A percentile compares a stretch with the other conserved stretches of the same genome.
Evolutionary conservation across 2,888 invertebrate species (phyloP).

Genomic region (Sphecodes monilicornis): DNA sequence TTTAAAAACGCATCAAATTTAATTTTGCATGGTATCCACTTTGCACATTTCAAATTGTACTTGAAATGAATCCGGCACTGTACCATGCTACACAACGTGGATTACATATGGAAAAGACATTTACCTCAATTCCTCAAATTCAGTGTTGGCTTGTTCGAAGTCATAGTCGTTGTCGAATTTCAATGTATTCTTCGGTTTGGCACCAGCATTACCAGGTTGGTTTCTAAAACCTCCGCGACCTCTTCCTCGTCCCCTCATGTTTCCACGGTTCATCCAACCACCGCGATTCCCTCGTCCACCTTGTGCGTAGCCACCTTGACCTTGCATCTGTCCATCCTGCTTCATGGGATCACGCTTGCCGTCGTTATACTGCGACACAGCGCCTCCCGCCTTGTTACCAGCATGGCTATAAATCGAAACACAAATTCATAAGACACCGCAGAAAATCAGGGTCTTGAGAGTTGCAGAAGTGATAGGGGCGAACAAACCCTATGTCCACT

Average conservation of each 20-base stretch:
- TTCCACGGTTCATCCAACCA: conserved; percentile 82
- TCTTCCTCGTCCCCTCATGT: conserved; percentile 81
- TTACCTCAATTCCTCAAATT: conserved; percentile 95
- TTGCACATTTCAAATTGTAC: conserved; percentile 74
- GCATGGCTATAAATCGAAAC: conserved; percentile 71
- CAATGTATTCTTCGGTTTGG: conserved; percentile 89
- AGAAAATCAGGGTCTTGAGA: not conserved
- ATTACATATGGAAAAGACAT: not conserved
- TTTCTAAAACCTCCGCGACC: conserved; percentile 81
- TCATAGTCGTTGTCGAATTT: conserved; percentile 99
- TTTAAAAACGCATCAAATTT: conserved; percentile 71
- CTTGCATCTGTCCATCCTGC: conserved; percentile 72
- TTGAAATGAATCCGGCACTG: conserved; percentile 78
- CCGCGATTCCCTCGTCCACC: conserved; percentile 82
- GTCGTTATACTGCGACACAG: conserved; percentile 81
- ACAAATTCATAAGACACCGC: not conserved
- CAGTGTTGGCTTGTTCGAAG: conserved; percentile 98
- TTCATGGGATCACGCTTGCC: conserved; percentile 76
- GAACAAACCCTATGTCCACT: not conserved
- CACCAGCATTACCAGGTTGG: conserved; percentile 79
- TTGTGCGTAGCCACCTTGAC: conserved; percentile 79
- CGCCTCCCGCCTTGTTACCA: conserved; percentile 76
- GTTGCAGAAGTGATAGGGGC: not conserved
- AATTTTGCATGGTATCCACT: conserved; percentile 80
- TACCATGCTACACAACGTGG: conserved; percentile 70